phyloP scores from a whole-genome alignment of 2,113 vertebrate species.

The Vombatus ursinus region DNA sequence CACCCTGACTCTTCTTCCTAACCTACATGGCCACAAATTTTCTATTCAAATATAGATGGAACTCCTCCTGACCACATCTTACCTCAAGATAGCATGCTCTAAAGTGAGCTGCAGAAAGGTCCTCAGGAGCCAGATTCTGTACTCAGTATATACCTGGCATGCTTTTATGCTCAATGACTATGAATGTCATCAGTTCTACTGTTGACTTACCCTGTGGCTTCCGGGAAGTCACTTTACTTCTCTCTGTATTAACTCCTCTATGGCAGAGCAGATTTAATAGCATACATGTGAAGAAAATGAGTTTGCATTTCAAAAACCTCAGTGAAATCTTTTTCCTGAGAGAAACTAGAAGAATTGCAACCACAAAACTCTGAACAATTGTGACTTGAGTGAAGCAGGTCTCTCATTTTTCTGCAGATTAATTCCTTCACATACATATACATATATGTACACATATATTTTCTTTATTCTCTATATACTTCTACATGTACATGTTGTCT shows the following conservation, averaged over 20 bases:
- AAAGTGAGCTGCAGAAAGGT: background rate
- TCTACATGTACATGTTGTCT: background rate
- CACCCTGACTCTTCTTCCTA: constrained; percentile 14
- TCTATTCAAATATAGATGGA: background rate
- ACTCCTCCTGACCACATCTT: background rate
- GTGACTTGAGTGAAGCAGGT: background rate
- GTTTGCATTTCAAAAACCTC: constrained; percentile 26
- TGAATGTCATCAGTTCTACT: background rate
- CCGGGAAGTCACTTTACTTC: background rate
- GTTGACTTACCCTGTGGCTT: background rate
- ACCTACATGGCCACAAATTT: background rate
- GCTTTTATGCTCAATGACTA: background rate
- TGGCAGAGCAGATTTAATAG: background rate
- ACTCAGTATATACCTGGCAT: background rate
- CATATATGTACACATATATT: background rate
- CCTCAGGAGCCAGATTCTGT: background rate
- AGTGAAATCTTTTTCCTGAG: background rate
- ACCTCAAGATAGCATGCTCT: constrained; percentile 1
- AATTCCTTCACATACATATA: background rate
- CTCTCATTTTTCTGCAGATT: background rate
- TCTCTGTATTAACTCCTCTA: background rate
- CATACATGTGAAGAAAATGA: background rate
- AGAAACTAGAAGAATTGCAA: background rate
- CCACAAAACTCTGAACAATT: background rate
- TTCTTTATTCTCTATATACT: background rate